Conservation (phyloP, 2,888 invertebrate genomes). For the Ormyrus thymus region DNA sequence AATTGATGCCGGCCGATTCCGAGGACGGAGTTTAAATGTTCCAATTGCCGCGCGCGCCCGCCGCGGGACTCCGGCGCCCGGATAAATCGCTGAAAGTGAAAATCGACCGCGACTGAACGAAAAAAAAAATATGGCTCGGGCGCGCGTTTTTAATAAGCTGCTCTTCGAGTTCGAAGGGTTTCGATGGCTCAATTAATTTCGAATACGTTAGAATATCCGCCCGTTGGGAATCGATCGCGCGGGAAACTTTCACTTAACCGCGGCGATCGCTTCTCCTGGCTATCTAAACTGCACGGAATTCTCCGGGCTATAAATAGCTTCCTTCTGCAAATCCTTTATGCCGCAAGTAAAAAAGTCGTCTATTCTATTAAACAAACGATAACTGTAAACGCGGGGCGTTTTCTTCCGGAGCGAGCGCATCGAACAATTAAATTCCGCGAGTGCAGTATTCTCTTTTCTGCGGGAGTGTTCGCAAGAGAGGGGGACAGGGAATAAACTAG, state of each 20-base stretch:
- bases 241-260: conserved; percentile 38
- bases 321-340: no score
- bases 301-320: no score
- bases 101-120: background rate
- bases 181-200: no score
- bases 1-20: conserved; percentile 64
- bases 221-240: conserved; percentile 12
- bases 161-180: no score
- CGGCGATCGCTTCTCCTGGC: conserved; percentile 18
- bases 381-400: conserved; percentile 17
- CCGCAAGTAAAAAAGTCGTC: no score
- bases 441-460: background rate
- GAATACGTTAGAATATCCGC: no score
- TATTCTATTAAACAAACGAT: no score
- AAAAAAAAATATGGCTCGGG: background rate
- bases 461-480: background rate
- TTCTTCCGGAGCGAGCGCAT: conserved; percentile 9
- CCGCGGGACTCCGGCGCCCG: conserved; percentile 56
- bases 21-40: conserved; percentile 60
- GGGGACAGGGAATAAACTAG: conserved; percentile 14
- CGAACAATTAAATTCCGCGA: conserved; percentile 31
- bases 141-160: no score
- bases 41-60: conserved; percentile 60
- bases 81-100: background rate
- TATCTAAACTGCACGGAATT: no score